phyloP scores from a whole-genome alignment of 2,113 vertebrate species.

The Grammomys surdaster region DNA sequence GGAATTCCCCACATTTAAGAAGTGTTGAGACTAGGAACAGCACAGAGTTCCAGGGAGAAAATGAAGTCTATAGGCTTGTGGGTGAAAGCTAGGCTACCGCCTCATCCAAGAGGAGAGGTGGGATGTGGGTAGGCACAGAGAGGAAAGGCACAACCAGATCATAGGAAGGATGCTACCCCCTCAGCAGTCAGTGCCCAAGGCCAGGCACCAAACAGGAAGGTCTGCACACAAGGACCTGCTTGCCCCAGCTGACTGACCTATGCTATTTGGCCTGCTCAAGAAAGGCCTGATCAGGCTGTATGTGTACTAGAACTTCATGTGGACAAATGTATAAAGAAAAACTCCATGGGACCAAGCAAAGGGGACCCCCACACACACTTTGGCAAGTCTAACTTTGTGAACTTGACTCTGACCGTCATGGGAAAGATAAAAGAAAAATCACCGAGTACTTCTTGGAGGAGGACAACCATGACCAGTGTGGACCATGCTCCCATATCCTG shows the following conservation, averaged over 20 bases:
- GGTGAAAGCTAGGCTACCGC: not conserved
- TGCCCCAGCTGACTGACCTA: not conserved
- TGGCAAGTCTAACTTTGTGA: not conserved
- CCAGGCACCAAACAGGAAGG: not conserved
- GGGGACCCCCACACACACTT: not conserved
- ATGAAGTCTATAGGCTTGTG: not conserved
- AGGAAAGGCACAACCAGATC: not conserved
- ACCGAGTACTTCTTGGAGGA: not conserved
- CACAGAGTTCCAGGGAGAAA: not conserved
- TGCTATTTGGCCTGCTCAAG: not conserved
- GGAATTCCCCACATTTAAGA: not conserved
- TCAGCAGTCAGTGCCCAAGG: not conserved
- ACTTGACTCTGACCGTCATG: not conserved
- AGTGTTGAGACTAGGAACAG: not conserved
- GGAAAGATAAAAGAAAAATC: not conserved
- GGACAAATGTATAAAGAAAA: not conserved
- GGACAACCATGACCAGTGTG: not conserved
- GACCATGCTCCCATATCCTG: not conserved
- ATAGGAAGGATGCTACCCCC: not conserved
- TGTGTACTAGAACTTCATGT: not conserved
- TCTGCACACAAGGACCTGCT: not conserved
- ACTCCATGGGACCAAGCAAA: not conserved
- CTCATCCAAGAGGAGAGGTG: not conserved
- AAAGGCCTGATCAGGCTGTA: not conserved
- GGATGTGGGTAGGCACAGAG: not conserved